Percentiles rank a stretch among this genome's conserved stretches.
These are phyloP conservation scores for Clangula hyemalis DNA, from an alignment of 2,797 vertebrate genomes.

Conservation along the genomic window DNA sequence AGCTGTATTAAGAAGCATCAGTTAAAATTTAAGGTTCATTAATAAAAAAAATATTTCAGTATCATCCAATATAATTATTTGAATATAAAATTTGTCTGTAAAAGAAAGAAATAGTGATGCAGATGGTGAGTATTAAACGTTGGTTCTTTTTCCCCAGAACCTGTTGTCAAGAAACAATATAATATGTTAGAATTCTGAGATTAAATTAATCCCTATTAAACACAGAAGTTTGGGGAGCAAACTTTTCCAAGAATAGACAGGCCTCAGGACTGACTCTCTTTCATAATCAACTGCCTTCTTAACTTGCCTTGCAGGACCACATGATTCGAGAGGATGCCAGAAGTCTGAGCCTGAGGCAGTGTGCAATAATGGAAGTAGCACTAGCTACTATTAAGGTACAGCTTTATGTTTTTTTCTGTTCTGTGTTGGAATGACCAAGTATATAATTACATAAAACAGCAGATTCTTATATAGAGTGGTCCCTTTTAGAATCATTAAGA, in stretches of 20 bases:
- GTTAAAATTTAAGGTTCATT: neutral
- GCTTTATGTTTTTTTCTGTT: fast-evolving
- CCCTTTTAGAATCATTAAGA: neutral
- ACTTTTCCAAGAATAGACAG: neutral
- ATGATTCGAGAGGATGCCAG: conserved; percentile 92
- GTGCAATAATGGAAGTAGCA: conserved; percentile 93
- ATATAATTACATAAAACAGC: neutral
- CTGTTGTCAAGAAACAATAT: neutral
- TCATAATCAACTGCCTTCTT: neutral
- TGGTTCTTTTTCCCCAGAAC: neutral
- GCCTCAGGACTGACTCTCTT: neutral
- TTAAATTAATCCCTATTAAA: neutral
- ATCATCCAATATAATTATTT: neutral
- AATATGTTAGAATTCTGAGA: neutral
- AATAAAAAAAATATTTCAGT: neutral
- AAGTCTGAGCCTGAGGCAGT: conserved; percentile 92
- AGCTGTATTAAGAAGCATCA: neutral
- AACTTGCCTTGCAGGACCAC: conserved; percentile 86
- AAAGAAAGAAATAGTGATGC: neutral
- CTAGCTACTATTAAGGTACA: conserved; percentile 95
- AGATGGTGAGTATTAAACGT: neutral
- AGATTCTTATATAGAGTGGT: neutral
- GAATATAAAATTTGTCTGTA: neutral
- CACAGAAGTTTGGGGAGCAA: neutral
- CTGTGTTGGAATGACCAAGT: neutral